These are phyloP conservation scores for Hypsibius dujardini DNA, from an alignment of 1,140 invertebrate genomes.

Conservation along the genomic window DNA sequence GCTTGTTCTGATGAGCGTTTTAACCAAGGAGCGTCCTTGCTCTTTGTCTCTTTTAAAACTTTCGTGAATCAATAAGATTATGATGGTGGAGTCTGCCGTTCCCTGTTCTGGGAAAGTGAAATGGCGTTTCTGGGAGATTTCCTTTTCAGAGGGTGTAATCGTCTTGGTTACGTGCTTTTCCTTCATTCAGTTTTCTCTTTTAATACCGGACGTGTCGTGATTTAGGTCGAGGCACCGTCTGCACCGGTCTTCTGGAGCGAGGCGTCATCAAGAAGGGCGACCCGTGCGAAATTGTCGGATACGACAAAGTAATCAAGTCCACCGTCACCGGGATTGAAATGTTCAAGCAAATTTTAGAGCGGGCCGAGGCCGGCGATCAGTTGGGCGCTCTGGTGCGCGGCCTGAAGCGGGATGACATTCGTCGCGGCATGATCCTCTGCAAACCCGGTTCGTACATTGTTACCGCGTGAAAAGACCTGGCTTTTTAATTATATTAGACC, in stretches of 20 bases:
- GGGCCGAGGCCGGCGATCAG: constrained; percentile 88
- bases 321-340: constrained; percentile 82
- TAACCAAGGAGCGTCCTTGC: too few relatives aligned
- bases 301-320: constrained; percentile 62
- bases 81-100: neutral
- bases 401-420: constrained; percentile 75
- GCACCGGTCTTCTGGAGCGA: constrained; percentile 74
- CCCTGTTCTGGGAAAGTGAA: neutral
- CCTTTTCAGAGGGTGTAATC: constrained; percentile 6
- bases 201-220: constrained; percentile 15
- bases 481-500: neutral
- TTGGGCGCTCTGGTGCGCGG: constrained; percentile 73
- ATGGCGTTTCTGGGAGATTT: neutral
- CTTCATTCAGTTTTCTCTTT: neutral
- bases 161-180: too few relatives aligned
- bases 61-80: neutral
- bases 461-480: neutral
- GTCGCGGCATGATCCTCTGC: constrained; percentile 72
- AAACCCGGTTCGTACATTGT: constrained; percentile 48
- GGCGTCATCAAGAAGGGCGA: constrained; percentile 79
- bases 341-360: constrained; percentile 88
- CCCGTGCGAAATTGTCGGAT: constrained; percentile 83
- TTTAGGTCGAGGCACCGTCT: constrained; percentile 72
- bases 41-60: neutral
- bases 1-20: too few relatives aligned